Evolutionary conservation across 2,113 vertebrate genomes (phyloP), one percentile per base, ranked within the genome.

Genomic region (Bothrops jararaca): DNA sequence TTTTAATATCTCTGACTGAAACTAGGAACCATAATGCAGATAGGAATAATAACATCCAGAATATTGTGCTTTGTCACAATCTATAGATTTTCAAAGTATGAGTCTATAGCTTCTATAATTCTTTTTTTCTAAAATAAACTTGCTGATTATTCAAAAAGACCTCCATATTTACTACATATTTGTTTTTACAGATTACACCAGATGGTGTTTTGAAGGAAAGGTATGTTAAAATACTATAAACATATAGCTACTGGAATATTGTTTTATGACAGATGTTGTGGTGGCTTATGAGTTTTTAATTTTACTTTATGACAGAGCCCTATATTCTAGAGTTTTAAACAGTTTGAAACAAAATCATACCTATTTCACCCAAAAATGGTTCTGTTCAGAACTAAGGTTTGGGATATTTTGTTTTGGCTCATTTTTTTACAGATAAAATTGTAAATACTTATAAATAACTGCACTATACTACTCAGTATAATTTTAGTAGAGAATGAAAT

Each of bases 201-300:
- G 96, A 96, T 97, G 96, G 96, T 90, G 26, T 58, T 94, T 96
- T 94, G 95, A 69, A 95, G 56, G 89, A 85, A 95, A 93, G 92
- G 94, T 91, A 85, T 90, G 58, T 53, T 86, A 93, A 97, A 96
- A 89, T 85, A 42, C 86, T 60, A 39, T 91, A 89, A 95, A 96
- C 50, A 80, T 95, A 94, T 91, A 93, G 93, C 95, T 95, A 95
- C 89, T 94, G 91, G 18, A 0, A 92, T 94, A 88, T 87, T 93
- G 85, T 89, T 58, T 90, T 18, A 89, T 93, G 58, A 90, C 95
- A 97, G 96, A 96, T 96, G 96, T 95, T 57, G 69, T 74, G 91
- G 87, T 26, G 93, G 91, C 39, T 95, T 94, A 95, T 39, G 89
- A 94, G 89, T 92, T 93, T 92, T 52, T 11, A 89, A 48, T 54